Base-by-base conservation (phyloP, 2,113 vertebrate genomes). In the Raphicerus campestris region DNA sequence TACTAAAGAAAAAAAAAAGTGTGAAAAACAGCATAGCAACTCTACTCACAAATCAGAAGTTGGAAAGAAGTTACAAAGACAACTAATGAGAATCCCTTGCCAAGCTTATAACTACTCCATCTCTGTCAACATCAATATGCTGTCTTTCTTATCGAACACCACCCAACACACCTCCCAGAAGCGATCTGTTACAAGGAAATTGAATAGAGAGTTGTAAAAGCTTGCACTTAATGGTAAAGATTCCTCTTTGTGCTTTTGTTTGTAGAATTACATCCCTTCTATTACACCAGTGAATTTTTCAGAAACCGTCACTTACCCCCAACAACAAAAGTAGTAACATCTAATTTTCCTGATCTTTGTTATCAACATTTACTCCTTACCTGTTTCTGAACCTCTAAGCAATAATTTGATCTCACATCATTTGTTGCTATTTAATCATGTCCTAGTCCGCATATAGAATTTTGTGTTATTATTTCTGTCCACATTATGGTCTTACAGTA, bases 11-110 rank as follows among this genome's bases (percentile, higher is more conserved):
- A 93, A 20, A 2, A 2, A 86, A 83, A 96, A 55, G 20, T 92
- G 26, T 93, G 89, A 92, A 94, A 97, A 95, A 58, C 56, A 94
- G 47, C 14, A 32, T 70, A 93, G 60, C 22, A 95, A 84, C 42
- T 60, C 17, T 16, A 96, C 45, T 93, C 20, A 78, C 39, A 97
- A 86, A 93, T 97, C 78, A 84, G 17, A 94, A 96, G 32, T 39
- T 84, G 49, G 24, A 93, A 88, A 93, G 16, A 89, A 89, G 22
- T 51, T 91, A 96, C n/a, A 91, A 58, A 88, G 19, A 83, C 3
- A 94, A 78, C 22, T 93, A 89, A 96, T 90, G 17, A 96, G 45
- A 88, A 77, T 86, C 7, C 39, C 13, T 86, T 96, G 66, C 9
- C 60, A 97, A 87, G 91, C 86, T 93, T 85, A 39, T 94, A 93